Base-by-base conservation (phyloP, 2,113 vertebrate genomes). In the Rhea americana region DNA sequence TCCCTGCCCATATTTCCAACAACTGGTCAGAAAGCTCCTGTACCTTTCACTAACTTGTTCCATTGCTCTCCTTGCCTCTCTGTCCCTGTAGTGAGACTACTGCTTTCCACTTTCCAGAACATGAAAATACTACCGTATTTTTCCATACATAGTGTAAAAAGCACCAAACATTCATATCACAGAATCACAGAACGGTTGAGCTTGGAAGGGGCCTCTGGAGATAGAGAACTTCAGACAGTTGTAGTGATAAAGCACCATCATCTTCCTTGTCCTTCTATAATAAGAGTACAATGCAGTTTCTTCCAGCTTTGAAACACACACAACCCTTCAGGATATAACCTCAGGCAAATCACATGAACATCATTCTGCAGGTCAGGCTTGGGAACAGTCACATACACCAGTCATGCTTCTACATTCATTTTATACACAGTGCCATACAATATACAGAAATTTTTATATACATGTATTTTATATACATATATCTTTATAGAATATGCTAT, bases 401-500 rank as follows among this genome's bases (percentile, higher is more conserved):
- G 78, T 32, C 43, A 72, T 85, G 96, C 95, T 95, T 97, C 97
- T 93, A 96, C 96, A 93, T 93, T 73, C 97, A 97, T 83, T 97
- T 98, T 98, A 98, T 97, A 97, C 97, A 97, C 85, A 78, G 97
- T 93, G 97, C 96, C 97, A 93, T 95, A 96, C 95, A 96, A 97
- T 96, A 93, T 97, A 97, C 97, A 98, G 96, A 97, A 97, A 95
- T 90, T 63, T 83, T 95, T 98, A 97, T 98, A 94, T 98, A 98
- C 98, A 98, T 97, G 96, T 83, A 76, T 63, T 83, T 95, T 98
- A 97, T 98, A 94, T 98, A 98, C 98, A 98, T 97, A 96, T 83
- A 76, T 97, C 97, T 98, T 97, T 98, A 97, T 98, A 98, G 91
- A 98, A 98, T 97, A 95, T 86, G 97, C 95, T 97, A 96, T 98